Conservation (phyloP, 2,113 vertebrate species). For the Syrmaticus mikado region DNA sequence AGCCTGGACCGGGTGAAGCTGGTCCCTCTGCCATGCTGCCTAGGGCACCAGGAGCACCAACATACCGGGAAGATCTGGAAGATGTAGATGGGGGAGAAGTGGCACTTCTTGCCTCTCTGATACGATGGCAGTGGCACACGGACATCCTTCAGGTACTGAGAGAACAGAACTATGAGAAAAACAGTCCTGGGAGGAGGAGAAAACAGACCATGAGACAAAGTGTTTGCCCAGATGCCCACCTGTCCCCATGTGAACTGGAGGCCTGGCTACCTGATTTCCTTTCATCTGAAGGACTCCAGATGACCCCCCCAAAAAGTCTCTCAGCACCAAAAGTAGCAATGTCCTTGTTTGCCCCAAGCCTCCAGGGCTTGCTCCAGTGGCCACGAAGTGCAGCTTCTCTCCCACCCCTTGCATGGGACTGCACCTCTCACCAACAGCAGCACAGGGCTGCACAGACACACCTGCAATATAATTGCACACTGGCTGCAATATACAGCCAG, state of each 20-base stretch:
- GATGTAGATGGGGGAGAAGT: slow-evolving; percentile 80
- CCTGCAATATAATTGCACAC: too few species aligned
- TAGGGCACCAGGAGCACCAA: background rate
- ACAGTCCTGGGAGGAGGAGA: slow-evolving; percentile 83
- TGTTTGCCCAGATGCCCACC: background rate
- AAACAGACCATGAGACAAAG: background rate
- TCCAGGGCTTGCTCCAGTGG: too few species aligned
- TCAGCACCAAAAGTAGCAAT: background rate
- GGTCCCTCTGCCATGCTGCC: background rate
- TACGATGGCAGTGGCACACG: slow-evolving; percentile 83
- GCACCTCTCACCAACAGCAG: too few species aligned
- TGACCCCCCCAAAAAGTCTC: background rate
- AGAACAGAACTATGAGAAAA: slow-evolving; percentile 91
- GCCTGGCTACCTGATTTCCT: background rate
- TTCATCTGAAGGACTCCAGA: background rate
- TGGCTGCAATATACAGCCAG: rapidly evolving
- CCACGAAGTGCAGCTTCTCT: too few species aligned
- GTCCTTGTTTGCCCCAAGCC: too few species aligned
- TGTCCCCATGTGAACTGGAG: background rate
- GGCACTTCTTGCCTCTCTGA: slow-evolving; percentile 80
- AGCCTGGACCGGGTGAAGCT: rapidly evolving
- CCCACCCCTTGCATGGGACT: too few species aligned
- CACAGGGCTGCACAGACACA: rapidly evolving
- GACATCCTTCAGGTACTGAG: slow-evolving; percentile 92
- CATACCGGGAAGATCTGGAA: slow-evolving; percentile 96